phyloP scores from a whole-genome alignment of 2,797 vertebrate species.

The Alfaro cultratus region DNA sequence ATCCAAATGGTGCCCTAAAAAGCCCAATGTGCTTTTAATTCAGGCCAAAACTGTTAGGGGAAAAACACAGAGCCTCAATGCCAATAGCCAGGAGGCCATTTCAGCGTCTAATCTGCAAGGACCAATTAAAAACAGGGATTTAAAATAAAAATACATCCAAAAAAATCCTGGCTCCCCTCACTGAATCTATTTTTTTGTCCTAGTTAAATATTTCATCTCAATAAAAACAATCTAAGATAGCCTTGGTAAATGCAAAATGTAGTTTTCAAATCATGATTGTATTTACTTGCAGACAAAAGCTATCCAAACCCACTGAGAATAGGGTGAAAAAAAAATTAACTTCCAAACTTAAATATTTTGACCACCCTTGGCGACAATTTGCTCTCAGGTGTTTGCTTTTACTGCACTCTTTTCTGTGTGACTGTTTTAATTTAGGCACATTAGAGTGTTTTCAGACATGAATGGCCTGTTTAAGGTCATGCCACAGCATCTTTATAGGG shows the following conservation, averaged over 20 bases:
- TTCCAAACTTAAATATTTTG: neutral
- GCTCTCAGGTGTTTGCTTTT: neutral
- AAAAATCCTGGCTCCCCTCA: neutral
- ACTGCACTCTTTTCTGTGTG: neutral
- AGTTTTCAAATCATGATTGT: neutral
- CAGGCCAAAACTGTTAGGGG: constrained; percentile 51
- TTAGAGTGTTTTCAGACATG: no score
- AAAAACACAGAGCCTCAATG: constrained; percentile 37
- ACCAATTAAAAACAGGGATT: constrained; percentile 19
- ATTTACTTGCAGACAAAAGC: neutral
- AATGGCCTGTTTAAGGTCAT: no score
- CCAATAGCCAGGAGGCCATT: constrained; percentile 61
- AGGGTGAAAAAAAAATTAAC: neutral
- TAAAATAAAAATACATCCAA: constrained; percentile 2
- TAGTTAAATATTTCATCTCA: neutral
- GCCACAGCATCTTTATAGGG: no score
- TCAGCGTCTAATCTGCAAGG: constrained; percentile 40
- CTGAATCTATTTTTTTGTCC: neutral
- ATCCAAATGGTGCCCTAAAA: constrained; percentile 60
- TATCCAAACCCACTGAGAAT: neutral
- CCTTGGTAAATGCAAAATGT: neutral
- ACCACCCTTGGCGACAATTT: neutral
- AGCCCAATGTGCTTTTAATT: constrained; percentile 60
- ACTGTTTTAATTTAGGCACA: neutral
- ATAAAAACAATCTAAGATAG: neutral